Evolutionary conservation across 2,888 invertebrate genomes (phyloP).

Genomic region (Luperina nickerlii): DNA sequence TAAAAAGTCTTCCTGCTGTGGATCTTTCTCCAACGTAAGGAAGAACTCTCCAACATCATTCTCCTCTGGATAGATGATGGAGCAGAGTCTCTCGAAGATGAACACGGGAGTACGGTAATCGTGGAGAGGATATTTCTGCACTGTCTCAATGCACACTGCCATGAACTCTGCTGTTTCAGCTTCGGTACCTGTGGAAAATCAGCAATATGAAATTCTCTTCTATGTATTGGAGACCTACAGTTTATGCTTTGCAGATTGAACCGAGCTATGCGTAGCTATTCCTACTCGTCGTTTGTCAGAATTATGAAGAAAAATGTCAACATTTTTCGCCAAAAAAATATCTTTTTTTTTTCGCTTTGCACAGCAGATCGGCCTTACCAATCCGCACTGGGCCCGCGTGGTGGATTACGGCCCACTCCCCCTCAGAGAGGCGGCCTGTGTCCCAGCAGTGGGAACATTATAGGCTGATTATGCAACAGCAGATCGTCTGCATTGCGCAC

Average conservation of each 20-base stretch:
- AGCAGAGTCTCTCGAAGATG: conserved; percentile 98
- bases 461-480: no score
- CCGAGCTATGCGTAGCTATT: neutral
- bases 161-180: conserved; percentile 99
- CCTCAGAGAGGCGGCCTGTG: no score
- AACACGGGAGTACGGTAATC: conserved; percentile 99
- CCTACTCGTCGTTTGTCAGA: neutral
- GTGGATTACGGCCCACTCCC: no score
- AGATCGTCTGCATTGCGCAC: neutral
- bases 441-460: no score
- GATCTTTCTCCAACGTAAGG: conserved; percentile 98
- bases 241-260: neutral
- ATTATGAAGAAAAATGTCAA: neutral
- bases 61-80: conserved; percentile 99
- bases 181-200: conserved; percentile 93
- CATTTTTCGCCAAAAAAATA: no score
- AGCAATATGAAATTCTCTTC: neutral
- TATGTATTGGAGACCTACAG: no score
- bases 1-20: conserved; percentile 99
- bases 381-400: no score
- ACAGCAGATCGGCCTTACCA: neutral
- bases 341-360: neutral
- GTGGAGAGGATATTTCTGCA: conserved; percentile 96
- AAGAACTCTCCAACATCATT: conserved; percentile 99
- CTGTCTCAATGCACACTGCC: conserved; percentile 98